Evolutionary conservation across 2,113 vertebrate genomes (phyloP), one percentile per base, ranked within the genome.

Genomic region (Damaliscus lunatus): DNA sequence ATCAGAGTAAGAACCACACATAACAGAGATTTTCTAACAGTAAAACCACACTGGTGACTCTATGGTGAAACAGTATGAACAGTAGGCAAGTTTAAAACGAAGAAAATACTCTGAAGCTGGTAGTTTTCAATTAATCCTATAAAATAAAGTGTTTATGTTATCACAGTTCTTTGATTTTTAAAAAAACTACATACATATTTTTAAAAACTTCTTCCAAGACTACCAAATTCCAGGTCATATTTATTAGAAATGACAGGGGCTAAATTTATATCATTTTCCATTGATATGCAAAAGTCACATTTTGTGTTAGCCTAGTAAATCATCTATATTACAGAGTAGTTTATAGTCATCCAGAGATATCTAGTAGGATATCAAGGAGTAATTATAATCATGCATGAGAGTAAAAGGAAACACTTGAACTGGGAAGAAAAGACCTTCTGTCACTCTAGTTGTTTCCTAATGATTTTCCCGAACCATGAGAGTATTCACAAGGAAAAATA

Each of bases 391-490:
- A 81, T 48, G 36, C 7, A 43, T 36, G 25, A 6, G 23, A 71
- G 17, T 92, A 15, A 88, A 96, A 95, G 50, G 29, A 85, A 82
- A 82, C 15, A 64, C n/a, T 53, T 64, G 43, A 71, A 62, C 27
- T 77, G 81, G 77, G 77, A 82, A 64, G 57, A 83, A 71, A 84
- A 80, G n/a, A 57, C 55, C 43, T 50, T 11, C n/a, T 95, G 27
- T 88, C 88, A 78, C 15, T 55, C 84, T 74, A 33, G 14, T 10
- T 64, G 52, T 57, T 46, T 55, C 83, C 77, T 87, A 17, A 60
- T 67, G 88, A 81, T 53, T 92, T 97, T 98, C 36, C 78, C 67
- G 92, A 95, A 52, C 50, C 81, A 55, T 40, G 62, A 96, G n/a
- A 84, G 17, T 48, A 46, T 91, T 88, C 23, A 33, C 6, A 8